Conservation (phyloP, 2,113 vertebrate species). For the Sinocyclocheilus maitianheensis region DNA sequence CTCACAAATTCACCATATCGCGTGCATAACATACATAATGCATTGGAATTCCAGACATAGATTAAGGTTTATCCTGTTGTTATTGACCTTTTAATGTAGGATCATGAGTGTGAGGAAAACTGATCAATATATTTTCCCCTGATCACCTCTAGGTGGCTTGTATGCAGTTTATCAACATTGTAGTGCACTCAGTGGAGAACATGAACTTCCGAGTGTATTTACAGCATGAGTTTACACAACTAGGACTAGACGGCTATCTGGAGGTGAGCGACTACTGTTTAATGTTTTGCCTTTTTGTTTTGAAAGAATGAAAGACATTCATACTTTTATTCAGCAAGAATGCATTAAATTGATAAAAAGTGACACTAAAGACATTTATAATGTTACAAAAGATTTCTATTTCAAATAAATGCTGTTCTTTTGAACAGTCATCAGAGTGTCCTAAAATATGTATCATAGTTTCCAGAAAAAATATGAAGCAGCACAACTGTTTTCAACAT, state of each 20-base stretch:
- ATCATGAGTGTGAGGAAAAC: neutral
- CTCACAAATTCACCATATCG: neutral
- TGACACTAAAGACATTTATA: neutral
- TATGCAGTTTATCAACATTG: conserved; percentile 99
- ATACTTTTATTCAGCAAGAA: neutral
- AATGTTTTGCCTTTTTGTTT: neutral
- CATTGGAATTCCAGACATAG: neutral
- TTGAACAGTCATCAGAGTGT: no score
- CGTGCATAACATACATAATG: neutral
- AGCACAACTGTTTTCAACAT: no score
- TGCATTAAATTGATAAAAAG: neutral
- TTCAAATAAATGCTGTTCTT: no score
- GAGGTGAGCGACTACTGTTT: conserved; percentile 74
- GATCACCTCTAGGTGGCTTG: conserved; percentile 85
- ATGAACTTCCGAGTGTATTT: conserved; percentile 97
- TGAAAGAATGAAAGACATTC: neutral
- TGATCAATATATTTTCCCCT: neutral
- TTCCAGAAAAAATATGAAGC: no score
- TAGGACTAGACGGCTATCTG: conserved; percentile 88
- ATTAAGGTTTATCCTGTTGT: neutral
- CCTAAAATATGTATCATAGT: no score
- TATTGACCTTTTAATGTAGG: neutral
- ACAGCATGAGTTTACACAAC: conserved; percentile 90
- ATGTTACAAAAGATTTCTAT: neutral
- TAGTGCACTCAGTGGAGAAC: conserved; percentile 96